Evolutionary conservation across 2,888 invertebrate species (phyloP), one percentile per base, ranked within the genome.

Genomic region (Carabus problematicus): DNA sequence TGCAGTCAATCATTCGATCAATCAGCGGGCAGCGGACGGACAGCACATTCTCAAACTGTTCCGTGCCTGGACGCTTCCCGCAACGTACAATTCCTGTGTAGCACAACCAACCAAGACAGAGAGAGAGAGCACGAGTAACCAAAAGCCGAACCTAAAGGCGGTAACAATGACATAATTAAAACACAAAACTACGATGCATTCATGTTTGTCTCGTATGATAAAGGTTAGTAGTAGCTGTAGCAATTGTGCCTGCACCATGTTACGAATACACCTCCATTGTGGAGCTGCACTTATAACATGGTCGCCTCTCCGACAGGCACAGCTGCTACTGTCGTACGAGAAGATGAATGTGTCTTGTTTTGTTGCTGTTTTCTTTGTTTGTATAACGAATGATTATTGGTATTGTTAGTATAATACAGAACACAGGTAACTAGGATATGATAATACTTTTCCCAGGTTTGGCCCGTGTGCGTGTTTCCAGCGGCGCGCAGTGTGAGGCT

Each of bases 361-460:
- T 29, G 29, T 29, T 29, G 29, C 29, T 29, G 29, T n/a, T n/a
- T n/a, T n/a, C n/a, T n/a, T n/a, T 45, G n/a, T 45, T 14, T 45
- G 45, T 45, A 12, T 45, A 14, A n/a, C 45, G n/a, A 45, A 45
- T 45, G 45, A 14, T 60, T 29, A 29, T 29, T 29, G 29, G 29
- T 29, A 4, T 56, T 40, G n/a, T 12, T 61, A 12, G 61, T 61
- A 0, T 40, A n/a, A 29, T 29, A 29, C 29, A 16, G 16, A 59
- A 52, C 16, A 54, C 41, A 63, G 59, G 59, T 59, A 63, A 63
- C 63, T 63, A 54, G 63, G 49, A 16, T 40, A 6, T 29, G 41
- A 63, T 64, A 41, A 64, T 64, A 55, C 55, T 64, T 64, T 64
- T 64, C 64, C 45, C 64, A 64, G 64, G 64, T 64, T 64, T 54